phyloP scores from a whole-genome alignment of 2,113 vertebrate genomes.

The Spizaetus ornatus region DNA sequence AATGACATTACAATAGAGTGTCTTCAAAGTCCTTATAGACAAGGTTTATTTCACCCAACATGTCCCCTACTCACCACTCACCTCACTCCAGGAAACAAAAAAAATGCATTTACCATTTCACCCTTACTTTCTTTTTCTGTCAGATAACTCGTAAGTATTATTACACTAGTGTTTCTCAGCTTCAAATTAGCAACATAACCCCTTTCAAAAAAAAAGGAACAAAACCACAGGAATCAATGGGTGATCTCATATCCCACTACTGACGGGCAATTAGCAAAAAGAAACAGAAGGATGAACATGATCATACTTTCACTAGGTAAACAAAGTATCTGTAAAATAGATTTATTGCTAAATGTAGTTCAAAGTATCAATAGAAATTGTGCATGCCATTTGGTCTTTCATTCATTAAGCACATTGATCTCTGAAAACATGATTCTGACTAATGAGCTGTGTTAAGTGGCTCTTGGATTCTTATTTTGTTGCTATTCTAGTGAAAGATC shows the following conservation, averaged over 20 bases:
- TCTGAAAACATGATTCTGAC: not conserved
- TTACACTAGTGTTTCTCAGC: not conserved
- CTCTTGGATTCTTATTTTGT: not conserved
- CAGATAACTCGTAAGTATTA: not conserved
- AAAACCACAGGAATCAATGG: not conserved
- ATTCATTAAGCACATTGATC: not conserved
- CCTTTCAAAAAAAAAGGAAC: not conserved
- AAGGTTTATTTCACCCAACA: not conserved
- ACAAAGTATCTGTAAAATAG: not conserved
- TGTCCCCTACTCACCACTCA: not conserved
- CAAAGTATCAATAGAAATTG: not conserved
- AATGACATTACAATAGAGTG: not conserved
- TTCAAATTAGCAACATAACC: not conserved
- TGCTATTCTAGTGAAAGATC: not conserved
- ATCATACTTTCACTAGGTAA: not conserved
- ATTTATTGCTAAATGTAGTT: not conserved
- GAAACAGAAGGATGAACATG: not conserved
- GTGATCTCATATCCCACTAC: not conserved
- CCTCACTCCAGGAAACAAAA: not conserved
- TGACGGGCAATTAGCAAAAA: not conserved
- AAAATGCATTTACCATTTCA: not conserved
- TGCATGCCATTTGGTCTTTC: not conserved
- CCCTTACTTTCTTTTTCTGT: not conserved
- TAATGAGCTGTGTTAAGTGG: slow-evolving; percentile 12
- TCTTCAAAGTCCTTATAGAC: not conserved